Evolutionary conservation across 2,797 vertebrate species (phyloP), one percentile per base, ranked within the genome.

Genomic region (Danionella dracula): DNA sequence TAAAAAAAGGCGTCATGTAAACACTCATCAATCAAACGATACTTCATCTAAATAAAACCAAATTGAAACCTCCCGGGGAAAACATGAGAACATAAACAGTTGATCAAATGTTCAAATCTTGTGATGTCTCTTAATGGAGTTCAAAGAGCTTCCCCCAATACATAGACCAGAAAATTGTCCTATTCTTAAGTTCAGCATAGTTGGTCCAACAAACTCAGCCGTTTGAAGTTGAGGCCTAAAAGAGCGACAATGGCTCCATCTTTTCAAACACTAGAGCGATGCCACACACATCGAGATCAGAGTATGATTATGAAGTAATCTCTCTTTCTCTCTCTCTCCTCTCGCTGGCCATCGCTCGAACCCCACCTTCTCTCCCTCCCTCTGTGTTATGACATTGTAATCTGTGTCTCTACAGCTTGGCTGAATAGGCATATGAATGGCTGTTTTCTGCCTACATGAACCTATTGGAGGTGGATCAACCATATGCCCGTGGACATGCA

Each of bases 371-470:
- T 42, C 32, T 40, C 75, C 60, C 68, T 44, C 65, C 71, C 71
- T 44, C 67, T 70, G 64, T 73, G 74, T 87, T 86, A 93, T 95
- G 93, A 93, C 91, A 93, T 93, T 88, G 92, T 94, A 95, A 96
- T 96, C 95, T 94, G 91, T 89, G 91, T 91, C 90, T 68, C 68
- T 72, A 54, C 90, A 91, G 90, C 92, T 90, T 89, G 85, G 82
- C 89, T 94, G 93, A 94, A 94, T 92, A 90, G 79, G 61, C 89
- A 83, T 86, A 76, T 96, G 93, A 95, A 97, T 94, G 86, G 92
- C 89, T 84, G 92, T 97, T 96, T 97, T 97, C 95, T 97, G 94
- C 91, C 91, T 94, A 96, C 93, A 94, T 96, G 94, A 93, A 93
- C 93, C 90, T 92, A 95, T 97, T 94, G 86, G 92, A 87, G 90